These are phyloP conservation scores for Lutjanus campechanus DNA, from an alignment of 2,797 vertebrate genomes.

Conservation along the genomic window DNA sequence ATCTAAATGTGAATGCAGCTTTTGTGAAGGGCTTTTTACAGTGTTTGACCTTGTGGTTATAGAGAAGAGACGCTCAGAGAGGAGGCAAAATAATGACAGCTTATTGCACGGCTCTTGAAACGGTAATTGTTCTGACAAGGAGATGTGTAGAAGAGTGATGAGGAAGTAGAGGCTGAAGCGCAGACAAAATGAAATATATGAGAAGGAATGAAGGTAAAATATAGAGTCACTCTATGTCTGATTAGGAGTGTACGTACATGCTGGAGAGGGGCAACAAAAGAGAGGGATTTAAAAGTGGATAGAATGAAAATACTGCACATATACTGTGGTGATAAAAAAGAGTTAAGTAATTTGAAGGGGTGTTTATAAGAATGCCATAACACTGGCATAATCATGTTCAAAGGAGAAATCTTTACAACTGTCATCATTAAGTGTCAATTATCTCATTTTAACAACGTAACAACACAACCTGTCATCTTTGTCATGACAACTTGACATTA, in stretches of 20 bases:
- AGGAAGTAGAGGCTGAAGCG: background rate
- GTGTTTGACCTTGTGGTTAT: slow-evolving; percentile 48
- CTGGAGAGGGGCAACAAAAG: slow-evolving; percentile 1
- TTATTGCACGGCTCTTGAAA: slow-evolving; percentile 42
- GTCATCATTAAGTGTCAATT: too few relatives aligned
- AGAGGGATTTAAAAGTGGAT: background rate
- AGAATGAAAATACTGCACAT: background rate
- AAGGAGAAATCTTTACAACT: too few relatives aligned
- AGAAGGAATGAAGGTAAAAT: slow-evolving; percentile 24
- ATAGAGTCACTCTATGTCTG: background rate
- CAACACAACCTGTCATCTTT: too few relatives aligned
- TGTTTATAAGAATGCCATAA: too few relatives aligned
- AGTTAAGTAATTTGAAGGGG: too few relatives aligned
- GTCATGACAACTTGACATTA: too few relatives aligned
- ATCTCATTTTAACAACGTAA: too few relatives aligned
- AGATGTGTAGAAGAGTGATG: slow-evolving; percentile 16
- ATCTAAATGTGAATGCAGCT: slow-evolving; percentile 25
- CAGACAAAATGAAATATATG: slow-evolving; percentile 12
- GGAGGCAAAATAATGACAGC: slow-evolving; percentile 41
- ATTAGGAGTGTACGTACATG: background rate
- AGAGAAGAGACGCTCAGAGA: slow-evolving; percentile 18
- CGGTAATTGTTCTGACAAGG: slow-evolving; percentile 48
- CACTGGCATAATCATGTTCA: too few relatives aligned
- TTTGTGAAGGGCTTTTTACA: slow-evolving; percentile 34
- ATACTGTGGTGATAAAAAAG: too few relatives aligned